Evolutionary conservation across 35 echinoderm and acorn worm genomes (phyloP), one percentile per base, ranked within the genome.

Genomic region (Chiridota heheva): DNA sequence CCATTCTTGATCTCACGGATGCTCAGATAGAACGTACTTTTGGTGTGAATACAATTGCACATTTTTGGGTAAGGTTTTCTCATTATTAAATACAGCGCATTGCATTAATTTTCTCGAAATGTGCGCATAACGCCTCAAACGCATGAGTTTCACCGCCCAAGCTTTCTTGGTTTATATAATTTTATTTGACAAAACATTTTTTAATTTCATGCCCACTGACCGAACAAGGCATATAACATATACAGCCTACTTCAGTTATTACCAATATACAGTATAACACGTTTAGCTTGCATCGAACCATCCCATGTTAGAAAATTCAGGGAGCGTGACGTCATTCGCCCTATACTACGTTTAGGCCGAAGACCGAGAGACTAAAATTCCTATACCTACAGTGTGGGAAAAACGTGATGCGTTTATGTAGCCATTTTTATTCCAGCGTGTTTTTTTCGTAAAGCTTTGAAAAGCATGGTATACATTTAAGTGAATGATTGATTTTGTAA

Each of bases 11-110:
- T 36, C 63, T 91, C 16, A 86, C 64, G 2, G 83, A 91, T 42
- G 69, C 67, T 2, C 83, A 91, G 42, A 91, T 91, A 10, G 41
- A 80, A 51, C 35, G 83, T 22, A 58, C 65, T 29, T 81, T 91
- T 12, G 44, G 82, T 34, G 77, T 91, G 16, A 91, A 91, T 44
- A 40, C 86, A 0, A 63, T 91, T 42, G 58, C 89, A 24, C 63
- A 72, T 56, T 91, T 91, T 47, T 91, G 89, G 89, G 89, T 91
- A 67, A 85, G 66, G 59, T 62, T 64, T n/a, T n/a, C n/a, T n/a
- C 58, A 62, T 72, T 45, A 12, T 72, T 65, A 29, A 1, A 65
- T 31, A 65, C 2, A 65, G 2, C 3, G 36, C 1, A 22, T n/a
- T n/a, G 62, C 16, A 24, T 3, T 31, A 22, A 31, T 65, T 13